Conservation (phyloP, 2,113 vertebrate species). For the Gymnarchus niloticus region DNA sequence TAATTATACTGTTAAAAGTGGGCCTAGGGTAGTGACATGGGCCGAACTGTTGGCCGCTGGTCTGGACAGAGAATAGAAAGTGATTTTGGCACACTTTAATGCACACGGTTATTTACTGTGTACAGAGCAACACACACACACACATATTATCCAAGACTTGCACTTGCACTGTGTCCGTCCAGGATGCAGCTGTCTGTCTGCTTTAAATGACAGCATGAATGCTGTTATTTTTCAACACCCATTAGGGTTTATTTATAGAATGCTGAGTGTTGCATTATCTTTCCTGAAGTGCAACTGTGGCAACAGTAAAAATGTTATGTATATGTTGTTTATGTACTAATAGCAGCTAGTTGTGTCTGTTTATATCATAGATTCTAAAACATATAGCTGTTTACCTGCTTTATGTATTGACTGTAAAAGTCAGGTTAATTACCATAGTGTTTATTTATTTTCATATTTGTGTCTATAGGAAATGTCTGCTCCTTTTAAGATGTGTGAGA, state of each 20-base stretch:
- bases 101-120: not conserved
- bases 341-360: not conserved
- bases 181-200: not conserved
- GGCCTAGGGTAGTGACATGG: not conserved
- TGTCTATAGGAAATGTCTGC: not conserved
- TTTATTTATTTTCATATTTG: conserved; percentile 25
- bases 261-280: not conserved
- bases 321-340: not conserved
- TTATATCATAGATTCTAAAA: not conserved
- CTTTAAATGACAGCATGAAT: not conserved
- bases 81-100: not conserved
- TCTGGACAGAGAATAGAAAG: not conserved
- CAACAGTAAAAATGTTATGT: not conserved
- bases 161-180: not conserved
- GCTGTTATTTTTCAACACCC: not conserved
- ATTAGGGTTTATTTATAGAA: not conserved
- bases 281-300: not conserved
- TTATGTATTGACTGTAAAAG: not conserved
- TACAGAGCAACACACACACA: not conserved
- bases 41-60: not conserved
- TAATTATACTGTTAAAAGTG: conserved; percentile 19
- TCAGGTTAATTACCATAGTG: not conserved
- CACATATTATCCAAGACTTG: not conserved
- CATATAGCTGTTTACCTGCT: not conserved
- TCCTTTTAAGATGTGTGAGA: not conserved